Evolutionary conservation across 2,888 invertebrate species (phyloP).

Genomic region (Chloroclysta siterata): DNA sequence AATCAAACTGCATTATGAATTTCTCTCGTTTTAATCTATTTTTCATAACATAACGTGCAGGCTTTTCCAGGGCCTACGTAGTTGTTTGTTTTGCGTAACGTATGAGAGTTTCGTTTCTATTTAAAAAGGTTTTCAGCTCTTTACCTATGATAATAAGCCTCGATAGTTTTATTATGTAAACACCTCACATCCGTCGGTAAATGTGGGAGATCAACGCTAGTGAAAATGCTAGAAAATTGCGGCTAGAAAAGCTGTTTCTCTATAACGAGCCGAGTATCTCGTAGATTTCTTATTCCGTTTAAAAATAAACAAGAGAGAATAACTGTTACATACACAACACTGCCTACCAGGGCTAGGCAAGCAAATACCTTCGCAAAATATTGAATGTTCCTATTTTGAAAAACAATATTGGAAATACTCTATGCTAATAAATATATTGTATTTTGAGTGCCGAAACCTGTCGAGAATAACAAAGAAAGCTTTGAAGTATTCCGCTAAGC

Average conservation of each 20-base stretch:
- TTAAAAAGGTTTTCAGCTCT: neutral
- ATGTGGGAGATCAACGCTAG: conserved; percentile 38
- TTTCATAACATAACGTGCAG: too few species aligned
- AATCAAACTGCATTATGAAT: too few species aligned
- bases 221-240: conserved; percentile 35
- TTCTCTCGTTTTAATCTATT: too few species aligned
- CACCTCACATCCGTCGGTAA: conserved; percentile 32
- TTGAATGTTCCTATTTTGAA: too few species aligned
- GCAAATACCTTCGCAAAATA: too few species aligned
- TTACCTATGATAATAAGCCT: neutral
- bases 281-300: conserved; percentile 24
- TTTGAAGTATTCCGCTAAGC: conserved; percentile 7
- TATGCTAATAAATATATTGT: neutral
- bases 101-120: neutral
- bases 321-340: too few species aligned
- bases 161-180: neutral
- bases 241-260: conserved; percentile 33
- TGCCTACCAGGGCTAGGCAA: too few species aligned
- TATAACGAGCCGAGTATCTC: conserved; percentile 5
- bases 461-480: neutral
- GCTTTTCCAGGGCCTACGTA: too few species aligned
- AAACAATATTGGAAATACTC: too few species aligned
- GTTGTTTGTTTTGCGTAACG: too few species aligned
- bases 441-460: neutral
- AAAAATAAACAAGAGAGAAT: conserved; percentile 13